Evolutionary conservation across 2,888 invertebrate genomes (phyloP).

Genomic region (Desoria tigrina): DNA sequence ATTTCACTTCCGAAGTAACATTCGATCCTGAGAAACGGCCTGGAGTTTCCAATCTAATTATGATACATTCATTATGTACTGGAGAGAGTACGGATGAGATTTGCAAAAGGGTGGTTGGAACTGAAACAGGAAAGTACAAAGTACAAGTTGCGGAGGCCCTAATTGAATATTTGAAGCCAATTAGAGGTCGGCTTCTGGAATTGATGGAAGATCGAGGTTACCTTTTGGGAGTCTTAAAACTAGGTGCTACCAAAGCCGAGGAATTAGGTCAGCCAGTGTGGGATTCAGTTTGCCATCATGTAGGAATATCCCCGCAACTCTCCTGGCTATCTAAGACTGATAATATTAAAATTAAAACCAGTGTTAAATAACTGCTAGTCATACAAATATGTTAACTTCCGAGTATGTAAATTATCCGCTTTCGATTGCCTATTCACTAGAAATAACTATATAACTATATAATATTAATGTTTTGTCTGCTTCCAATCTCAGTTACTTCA

Average conservation of each 20-base stretch:
- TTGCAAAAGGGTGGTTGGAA: conserved; percentile 65
- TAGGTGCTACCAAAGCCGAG: conserved; percentile 68
- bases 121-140: conserved; percentile 81
- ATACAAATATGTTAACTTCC: no score
- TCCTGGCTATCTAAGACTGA: conserved; percentile 25
- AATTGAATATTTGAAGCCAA: conserved; percentile 69
- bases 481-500: no score
- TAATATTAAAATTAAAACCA: no score
- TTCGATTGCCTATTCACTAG: no score
- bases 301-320: conserved; percentile 60
- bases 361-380: no score
- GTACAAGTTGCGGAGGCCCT: conserved; percentile 71
- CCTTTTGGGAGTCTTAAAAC: conserved; percentile 65
- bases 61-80: conserved; percentile 75
- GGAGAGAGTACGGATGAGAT: conserved; percentile 69
- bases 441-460: no score
- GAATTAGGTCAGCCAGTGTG: conserved; percentile 67
- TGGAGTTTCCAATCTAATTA: conserved; percentile 86
- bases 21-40: conserved; percentile 77
- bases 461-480: no score
- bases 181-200: conserved; percentile 64
- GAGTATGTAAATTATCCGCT: no score
- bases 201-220: conserved; percentile 66
- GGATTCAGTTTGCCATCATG: conserved; percentile 64
- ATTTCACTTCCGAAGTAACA: conserved; percentile 78